Evolutionary conservation across 2,113 vertebrate species (phyloP).

Genomic region (Emydocephalus ijimae): DNA sequence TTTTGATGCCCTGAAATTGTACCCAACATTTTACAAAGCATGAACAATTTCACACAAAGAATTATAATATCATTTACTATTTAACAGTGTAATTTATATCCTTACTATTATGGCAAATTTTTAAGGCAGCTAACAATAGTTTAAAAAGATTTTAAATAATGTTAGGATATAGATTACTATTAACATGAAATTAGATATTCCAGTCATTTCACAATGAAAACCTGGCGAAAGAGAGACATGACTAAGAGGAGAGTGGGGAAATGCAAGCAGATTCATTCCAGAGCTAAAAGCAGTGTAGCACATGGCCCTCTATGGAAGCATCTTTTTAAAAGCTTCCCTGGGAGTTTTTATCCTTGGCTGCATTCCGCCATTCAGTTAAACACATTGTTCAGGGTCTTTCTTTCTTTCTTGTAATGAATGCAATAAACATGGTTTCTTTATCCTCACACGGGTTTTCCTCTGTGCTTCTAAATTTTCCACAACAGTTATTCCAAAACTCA

Average conservation of each 20-base stretch:
- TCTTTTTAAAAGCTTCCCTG: background rate
- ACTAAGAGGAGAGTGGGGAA: background rate
- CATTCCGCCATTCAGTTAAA: background rate
- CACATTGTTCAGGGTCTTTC: background rate
- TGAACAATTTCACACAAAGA: background rate
- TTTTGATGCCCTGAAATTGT: background rate
- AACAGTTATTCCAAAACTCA: background rate
- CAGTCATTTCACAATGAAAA: background rate
- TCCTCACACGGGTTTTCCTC: background rate
- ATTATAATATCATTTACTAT: background rate
- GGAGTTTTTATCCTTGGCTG: background rate
- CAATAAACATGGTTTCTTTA: background rate
- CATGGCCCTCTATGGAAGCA: background rate
- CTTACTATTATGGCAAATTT: background rate
- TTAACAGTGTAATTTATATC: background rate
- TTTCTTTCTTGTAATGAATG: background rate
- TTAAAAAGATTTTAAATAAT: background rate
- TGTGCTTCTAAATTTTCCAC: background rate
- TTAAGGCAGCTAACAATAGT: background rate
- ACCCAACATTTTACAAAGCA: background rate
- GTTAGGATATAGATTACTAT: background rate
- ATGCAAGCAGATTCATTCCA: background rate
- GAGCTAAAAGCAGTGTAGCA: background rate
- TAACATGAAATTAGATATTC: background rate
- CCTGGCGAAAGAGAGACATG: background rate